A percentile compares a stretch with the other conserved stretches of the same genome.
These are phyloP conservation scores for Sitodiplosis mosellana DNA, from an alignment of 1,140 invertebrate genomes.

Conservation along the genomic window DNA sequence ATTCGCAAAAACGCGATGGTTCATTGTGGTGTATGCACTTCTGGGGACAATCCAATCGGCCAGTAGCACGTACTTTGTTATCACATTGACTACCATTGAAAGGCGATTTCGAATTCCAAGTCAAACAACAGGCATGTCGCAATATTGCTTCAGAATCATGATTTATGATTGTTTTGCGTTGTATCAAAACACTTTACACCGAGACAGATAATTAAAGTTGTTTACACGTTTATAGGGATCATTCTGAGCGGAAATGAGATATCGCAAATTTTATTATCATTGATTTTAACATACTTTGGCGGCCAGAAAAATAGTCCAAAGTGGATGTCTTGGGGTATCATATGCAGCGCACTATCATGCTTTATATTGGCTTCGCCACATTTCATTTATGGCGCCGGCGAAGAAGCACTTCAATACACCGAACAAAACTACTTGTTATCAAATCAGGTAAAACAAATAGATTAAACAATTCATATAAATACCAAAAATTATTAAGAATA, in stretches of 20 bases:
- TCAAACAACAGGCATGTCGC: slow-evolving; percentile 38
- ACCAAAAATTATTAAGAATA: not conserved
- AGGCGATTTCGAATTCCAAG: slow-evolving; percentile 52
- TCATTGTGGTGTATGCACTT: slow-evolving; percentile 38
- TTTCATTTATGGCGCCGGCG: slow-evolving; percentile 36
- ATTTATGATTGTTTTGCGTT: too few relatives aligned
- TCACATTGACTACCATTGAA: slow-evolving; percentile 47
- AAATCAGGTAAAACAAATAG: not conserved
- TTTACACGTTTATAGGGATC: slow-evolving; percentile 25
- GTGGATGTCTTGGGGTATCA: slow-evolving; percentile 37
- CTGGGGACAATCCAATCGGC: slow-evolving; percentile 48
- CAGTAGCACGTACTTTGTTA: slow-evolving; percentile 47
- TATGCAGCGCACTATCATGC: slow-evolving; percentile 32
- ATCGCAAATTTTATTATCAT: slow-evolving; percentile 34
- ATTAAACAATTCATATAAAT: not conserved
- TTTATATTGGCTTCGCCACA: slow-evolving; percentile 39
- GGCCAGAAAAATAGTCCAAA: slow-evolving; percentile 29
- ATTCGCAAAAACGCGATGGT: slow-evolving; percentile 35
- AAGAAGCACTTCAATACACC: slow-evolving; percentile 24
- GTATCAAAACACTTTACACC: not conserved
- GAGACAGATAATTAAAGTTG: too few relatives aligned
- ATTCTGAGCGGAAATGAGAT: slow-evolving; percentile 44
- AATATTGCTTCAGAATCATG: too few relatives aligned
- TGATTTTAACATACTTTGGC: slow-evolving; percentile 33
- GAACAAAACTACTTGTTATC: slow-evolving; percentile 11